Evolutionary conservation across 1,140 invertebrate genomes (phyloP).

Genomic region (Drosophila nasuta): DNA sequence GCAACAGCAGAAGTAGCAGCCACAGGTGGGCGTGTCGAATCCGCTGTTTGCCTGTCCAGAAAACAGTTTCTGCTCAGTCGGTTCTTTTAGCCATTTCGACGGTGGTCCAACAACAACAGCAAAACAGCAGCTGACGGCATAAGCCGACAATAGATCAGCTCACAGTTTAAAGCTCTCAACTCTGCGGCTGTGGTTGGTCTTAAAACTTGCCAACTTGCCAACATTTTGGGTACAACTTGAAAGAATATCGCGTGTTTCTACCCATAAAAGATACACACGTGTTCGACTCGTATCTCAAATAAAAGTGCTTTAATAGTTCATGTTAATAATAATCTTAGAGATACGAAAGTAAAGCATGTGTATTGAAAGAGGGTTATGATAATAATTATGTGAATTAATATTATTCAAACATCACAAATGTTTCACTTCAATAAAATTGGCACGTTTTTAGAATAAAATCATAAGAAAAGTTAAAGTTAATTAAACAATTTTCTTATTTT

Average conservation of each 20-base stretch:
- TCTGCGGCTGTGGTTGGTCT: background rate
- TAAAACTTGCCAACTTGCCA: constrained; percentile 4
- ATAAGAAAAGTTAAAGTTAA: too few relatives aligned
- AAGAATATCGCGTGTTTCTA: constrained; percentile 9
- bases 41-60: constrained; percentile 33
- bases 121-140: constrained; percentile 16
- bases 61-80: constrained; percentile 29
- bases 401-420: too few relatives aligned
- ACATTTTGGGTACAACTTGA: background rate
- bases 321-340: background rate
- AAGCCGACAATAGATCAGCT: constrained; percentile 39
- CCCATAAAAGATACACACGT: background rate
- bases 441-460: too few relatives aligned
- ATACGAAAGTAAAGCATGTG: background rate
- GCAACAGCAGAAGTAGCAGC: constrained; percentile 10
- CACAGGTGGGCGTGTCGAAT: constrained; percentile 59
- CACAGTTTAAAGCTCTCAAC: too few relatives aligned
- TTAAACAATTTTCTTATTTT: too few relatives aligned
- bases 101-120: constrained; percentile 12
- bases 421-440: too few relatives aligned
- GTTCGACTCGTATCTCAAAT: background rate
- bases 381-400: too few relatives aligned
- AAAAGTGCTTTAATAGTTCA: background rate
- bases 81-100: constrained; percentile 21
- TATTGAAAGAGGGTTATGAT: background rate